Evolutionary conservation across 2,113 vertebrate species (phyloP), one percentile per base, ranked within the genome.

Genomic region (Calypte anna): DNA sequence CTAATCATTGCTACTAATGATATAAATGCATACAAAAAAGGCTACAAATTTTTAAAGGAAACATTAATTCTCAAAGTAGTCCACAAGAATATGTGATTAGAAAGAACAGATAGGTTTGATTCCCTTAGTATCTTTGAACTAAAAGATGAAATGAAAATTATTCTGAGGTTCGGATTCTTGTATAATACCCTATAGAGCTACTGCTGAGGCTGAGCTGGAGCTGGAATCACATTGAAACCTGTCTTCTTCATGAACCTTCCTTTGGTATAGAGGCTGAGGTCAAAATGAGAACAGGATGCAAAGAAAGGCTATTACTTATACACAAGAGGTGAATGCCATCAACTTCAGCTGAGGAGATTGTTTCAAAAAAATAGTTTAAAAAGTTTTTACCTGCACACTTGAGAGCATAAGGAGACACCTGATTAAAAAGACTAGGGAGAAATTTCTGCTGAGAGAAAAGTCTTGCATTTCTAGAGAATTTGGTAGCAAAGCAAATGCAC

Each of bases 81-180:
- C 51, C 20, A 31, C 66, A 88, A 70, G 43, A 57, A 2, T 73
- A 30, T 55, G 55, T 44, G 87, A 55, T 80, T 80, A 40, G 55
- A 57, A 85, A 92, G 30, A 73, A 80, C 2, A 18, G 67, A 31
- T 63, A 66, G 51, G 24, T 80, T 90, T 91, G 46, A 67, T 62
- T 91, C 22, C 12, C 18, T 70, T 85, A 85, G 51, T 69, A 44
- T 74, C 43, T 96, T 90, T 74, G 70, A 92, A 70, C 27, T 30
- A 44, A 59, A 82, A 5, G 28, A 86, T 70, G 44, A 74, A 82
- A 91, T 73, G 9, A 15, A 95, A 93, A 74, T 75, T 0, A 48
- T 80, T 67, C 31, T 58, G 25, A 86, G 66, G 31, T 50, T 85
- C 25, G 74, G 4, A 3, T 67, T 88, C 69, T 76, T 73, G 23